Evolutionary conservation across 92 coral and sea anemone genomes (phyloP).

Genomic region (Heteractis magnifica): DNA sequence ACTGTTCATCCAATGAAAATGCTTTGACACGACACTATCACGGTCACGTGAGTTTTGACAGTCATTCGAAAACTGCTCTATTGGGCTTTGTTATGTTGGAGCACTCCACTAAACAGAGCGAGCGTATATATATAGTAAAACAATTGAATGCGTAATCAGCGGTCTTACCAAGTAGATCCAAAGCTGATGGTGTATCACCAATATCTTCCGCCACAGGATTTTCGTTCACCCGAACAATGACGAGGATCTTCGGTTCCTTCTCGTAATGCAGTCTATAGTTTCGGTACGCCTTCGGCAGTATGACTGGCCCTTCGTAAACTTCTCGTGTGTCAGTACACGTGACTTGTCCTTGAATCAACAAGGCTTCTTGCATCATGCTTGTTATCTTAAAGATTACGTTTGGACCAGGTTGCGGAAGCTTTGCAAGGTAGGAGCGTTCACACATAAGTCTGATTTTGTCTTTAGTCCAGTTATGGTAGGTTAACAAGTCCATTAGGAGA

Average conservation of each 20-base stretch:
- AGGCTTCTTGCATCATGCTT: slow-evolving; percentile 71
- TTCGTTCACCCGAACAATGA: slow-evolving; percentile 71
- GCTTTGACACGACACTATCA: too few species aligned
- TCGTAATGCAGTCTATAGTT: slow-evolving; percentile 66
- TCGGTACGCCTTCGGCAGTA: slow-evolving; percentile 66
- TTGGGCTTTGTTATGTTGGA: too few species aligned
- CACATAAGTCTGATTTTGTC: slow-evolving; percentile 91
- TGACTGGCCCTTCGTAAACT: slow-evolving; percentile 76
- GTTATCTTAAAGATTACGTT: slow-evolving; percentile 47
- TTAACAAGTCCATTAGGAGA: slow-evolving; percentile 77
- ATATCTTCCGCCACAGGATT: slow-evolving; percentile 62
- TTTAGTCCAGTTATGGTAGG: slow-evolving; percentile 88
- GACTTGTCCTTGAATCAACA: slow-evolving; percentile 88
- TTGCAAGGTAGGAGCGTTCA: slow-evolving; percentile 82
- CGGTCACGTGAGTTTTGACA: too few species aligned
- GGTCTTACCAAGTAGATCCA: slow-evolving; percentile 66
- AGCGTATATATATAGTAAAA: background rate
- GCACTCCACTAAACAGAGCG: background rate
- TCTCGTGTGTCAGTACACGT: slow-evolving; percentile 70
- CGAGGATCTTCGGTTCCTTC: slow-evolving; percentile 74
- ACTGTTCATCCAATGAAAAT: too few species aligned
- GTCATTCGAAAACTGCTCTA: too few species aligned
- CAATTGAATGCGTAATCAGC: background rate
- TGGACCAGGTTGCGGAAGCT: slow-evolving; percentile 49
- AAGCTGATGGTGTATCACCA: slow-evolving; percentile 74